Conservation (phyloP, 2,888 invertebrate genomes). For the Desoria tigrina region DNA sequence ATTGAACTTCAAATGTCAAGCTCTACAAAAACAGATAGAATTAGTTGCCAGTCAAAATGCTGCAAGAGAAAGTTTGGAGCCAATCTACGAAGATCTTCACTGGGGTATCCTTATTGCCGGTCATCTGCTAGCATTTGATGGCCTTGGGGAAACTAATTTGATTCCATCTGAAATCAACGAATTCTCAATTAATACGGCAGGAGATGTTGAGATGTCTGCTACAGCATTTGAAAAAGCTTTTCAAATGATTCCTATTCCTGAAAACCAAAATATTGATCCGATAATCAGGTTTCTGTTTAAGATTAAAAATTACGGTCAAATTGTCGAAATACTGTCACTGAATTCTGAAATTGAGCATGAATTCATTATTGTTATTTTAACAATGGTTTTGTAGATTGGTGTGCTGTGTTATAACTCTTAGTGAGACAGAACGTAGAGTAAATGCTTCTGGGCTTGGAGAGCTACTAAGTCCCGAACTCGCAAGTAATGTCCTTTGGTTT, state of each 20-base stretch:
- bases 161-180: conserved; percentile 66
- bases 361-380: too few species aligned
- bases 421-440: conserved; percentile 73
- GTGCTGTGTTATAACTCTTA: conserved; percentile 71
- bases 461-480: conserved; percentile 64
- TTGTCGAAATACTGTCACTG: too few species aligned
- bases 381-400: conserved; percentile 66
- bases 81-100: conserved; percentile 83
- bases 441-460: conserved; percentile 68
- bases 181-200: conserved; percentile 31
- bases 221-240: conserved; percentile 47
- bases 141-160: conserved; percentile 67
- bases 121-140: conserved; percentile 68
- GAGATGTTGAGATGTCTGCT: conserved; percentile 40
- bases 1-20: conserved; percentile 56
- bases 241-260: conserved; percentile 41
- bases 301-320: neutral
- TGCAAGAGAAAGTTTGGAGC: conserved; percentile 60
- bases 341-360: too few species aligned
- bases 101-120: conserved; percentile 78
- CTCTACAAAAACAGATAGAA: conserved; percentile 46
- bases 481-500: conserved; percentile 76
- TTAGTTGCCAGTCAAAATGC: conserved; percentile 36
- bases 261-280: conserved; percentile 39
- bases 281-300: conserved; percentile 27